Conservation (phyloP, 2,888 invertebrate species). For the Ypsolopha sequella region DNA sequence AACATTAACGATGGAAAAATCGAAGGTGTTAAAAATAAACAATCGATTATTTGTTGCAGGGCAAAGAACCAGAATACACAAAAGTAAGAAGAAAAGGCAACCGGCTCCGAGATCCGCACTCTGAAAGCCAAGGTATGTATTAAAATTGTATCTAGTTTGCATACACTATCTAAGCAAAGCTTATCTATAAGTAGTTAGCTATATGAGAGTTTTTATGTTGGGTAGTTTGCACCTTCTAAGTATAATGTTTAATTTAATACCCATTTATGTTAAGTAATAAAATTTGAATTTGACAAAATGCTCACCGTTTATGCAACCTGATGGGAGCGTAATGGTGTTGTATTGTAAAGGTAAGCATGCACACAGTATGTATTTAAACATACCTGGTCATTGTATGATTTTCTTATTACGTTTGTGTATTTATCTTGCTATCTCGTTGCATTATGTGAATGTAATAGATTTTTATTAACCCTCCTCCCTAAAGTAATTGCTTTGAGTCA, state of each 20-base stretch:
- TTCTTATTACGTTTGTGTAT: neutral
- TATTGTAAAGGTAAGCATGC: conserved; percentile 69
- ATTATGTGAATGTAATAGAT: neutral
- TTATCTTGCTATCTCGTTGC: neutral
- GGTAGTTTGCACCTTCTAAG: conserved; percentile 59
- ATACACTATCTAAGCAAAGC: conserved; percentile 26
- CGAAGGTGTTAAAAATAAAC: neutral
- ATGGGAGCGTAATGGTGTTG: conserved; percentile 67
- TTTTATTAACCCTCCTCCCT: neutral
- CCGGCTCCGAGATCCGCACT: conserved; percentile 82
- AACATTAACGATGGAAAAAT: neutral
- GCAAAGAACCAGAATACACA: conserved; percentile 86
- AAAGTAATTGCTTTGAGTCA: neutral
- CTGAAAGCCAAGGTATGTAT: conserved; percentile 83
- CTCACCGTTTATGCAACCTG: conserved; percentile 69
- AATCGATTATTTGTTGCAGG: conserved; percentile 44
- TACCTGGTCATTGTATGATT: conserved; percentile 16
- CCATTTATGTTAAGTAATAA: conserved; percentile 57
- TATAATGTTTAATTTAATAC: conserved; percentile 49
- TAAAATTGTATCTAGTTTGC: conserved; percentile 2
- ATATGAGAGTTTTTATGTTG: conserved; percentile 49
- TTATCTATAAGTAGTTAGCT: conserved; percentile 59
- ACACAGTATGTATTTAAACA: conserved; percentile 53
- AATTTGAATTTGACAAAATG: conserved; percentile 62
- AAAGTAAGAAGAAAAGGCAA: conserved; percentile 88